Evolutionary conservation across 53 echinoderm and acorn worm species (phyloP).

Genomic region (Arbacia lixula): DNA sequence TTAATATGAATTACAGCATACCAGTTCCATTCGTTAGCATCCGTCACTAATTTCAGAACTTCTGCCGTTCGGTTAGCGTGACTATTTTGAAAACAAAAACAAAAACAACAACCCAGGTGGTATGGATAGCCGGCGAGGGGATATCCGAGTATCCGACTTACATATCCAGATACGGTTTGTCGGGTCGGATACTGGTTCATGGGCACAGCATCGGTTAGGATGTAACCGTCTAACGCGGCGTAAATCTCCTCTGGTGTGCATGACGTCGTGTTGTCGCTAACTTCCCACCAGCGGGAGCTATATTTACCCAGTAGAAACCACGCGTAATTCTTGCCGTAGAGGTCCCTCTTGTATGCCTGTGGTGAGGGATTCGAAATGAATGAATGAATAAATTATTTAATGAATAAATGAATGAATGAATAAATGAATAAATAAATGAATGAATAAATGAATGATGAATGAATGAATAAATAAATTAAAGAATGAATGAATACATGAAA

Average conservation of each 20-base stretch:
- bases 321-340: conserved; percentile 86
- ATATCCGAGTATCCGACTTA: too few species aligned
- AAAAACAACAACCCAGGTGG: too few species aligned
- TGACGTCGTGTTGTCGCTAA: conserved; percentile 37
- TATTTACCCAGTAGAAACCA: conserved; percentile 80
- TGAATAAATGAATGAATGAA: neutral
- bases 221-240: conserved; percentile 74
- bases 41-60: too few species aligned
- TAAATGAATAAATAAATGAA: neutral
- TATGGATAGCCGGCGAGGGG: too few species aligned
- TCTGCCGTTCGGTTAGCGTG: too few species aligned
- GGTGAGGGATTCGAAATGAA: neutral
- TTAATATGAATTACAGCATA: too few species aligned
- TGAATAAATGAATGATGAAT: neutral
- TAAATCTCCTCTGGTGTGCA: conserved; percentile 70
- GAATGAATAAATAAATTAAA: too few species aligned
- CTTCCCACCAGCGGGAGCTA: conserved; percentile 71
- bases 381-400: neutral
- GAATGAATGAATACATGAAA: too few species aligned
- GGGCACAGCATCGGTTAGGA: conserved; percentile 72
- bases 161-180: conserved; percentile 70
- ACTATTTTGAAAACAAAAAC: too few species aligned
- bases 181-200: conserved; percentile 64
- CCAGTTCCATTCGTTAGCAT: too few species aligned
- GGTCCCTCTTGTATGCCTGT: conserved; percentile 62